Percentiles rank a stretch among this genome's conserved stretches.
Evolutionary conservation across 2,888 invertebrate species (phyloP).

Genomic region (Rhogogaster chlorosoma): DNA sequence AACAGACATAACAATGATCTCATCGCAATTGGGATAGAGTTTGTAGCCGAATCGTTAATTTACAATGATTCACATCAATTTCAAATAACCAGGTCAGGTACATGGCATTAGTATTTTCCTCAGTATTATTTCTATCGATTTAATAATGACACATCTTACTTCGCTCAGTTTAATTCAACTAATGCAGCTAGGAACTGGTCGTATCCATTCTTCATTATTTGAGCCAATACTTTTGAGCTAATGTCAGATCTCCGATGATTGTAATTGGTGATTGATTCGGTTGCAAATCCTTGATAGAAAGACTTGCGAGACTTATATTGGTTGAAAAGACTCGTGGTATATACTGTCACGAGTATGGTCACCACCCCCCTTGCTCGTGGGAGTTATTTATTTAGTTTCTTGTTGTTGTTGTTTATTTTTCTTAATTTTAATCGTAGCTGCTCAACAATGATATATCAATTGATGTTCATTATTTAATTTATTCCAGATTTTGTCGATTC

Average conservation of each 20-base stretch:
- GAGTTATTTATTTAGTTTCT: slow-evolving; percentile 34
- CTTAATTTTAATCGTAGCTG: slow-evolving; percentile 24
- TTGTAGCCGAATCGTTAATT: slow-evolving; percentile 8
- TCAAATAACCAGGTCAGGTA: not conserved
- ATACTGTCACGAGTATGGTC: not conserved
- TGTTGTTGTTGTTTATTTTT: not conserved
- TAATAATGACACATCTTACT: not conserved
- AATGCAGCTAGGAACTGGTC: not conserved
- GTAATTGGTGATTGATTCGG: slow-evolving; percentile 8
- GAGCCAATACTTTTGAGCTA: not conserved
- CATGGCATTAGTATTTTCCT: not conserved
- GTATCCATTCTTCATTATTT: not conserved
- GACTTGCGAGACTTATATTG: slow-evolving; percentile 23
- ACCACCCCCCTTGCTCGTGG: slow-evolving; percentile 24
- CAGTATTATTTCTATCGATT: not conserved
- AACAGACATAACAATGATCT: not conserved
- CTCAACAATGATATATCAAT: slow-evolving; percentile 26
- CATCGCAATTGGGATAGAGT: slow-evolving; percentile 4
- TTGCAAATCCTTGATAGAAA: not conserved
- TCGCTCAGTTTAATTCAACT: not conserved
- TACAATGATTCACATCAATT: not conserved
- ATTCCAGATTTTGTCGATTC: not conserved
- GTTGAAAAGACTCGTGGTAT: slow-evolving; percentile 13
- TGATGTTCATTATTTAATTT: slow-evolving; percentile 44
- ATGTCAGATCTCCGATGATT: not conserved